A percentile compares a stretch with the other conserved stretches of the same genome.
Evolutionary conservation across 2,888 invertebrate species (phyloP).

Genomic region (Nasonia oneida): DNA sequence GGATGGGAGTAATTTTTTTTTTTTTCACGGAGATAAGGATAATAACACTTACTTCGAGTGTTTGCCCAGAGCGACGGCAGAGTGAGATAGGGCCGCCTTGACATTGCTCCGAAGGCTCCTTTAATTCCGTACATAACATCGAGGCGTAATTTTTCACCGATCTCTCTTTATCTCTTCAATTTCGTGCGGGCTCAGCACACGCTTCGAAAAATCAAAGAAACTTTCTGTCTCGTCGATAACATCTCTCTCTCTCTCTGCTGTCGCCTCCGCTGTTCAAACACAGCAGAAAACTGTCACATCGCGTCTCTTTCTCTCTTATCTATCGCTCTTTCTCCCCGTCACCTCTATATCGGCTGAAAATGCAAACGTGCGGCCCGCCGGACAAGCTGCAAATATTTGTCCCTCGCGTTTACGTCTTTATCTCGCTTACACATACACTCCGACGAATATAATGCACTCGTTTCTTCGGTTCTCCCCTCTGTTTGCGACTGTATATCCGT

Average conservation of each 20-base stretch:
- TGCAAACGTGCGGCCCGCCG: neutral
- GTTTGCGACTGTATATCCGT: neutral
- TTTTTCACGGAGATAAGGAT: too few species aligned
- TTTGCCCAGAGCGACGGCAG: neutral
- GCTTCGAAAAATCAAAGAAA: neutral
- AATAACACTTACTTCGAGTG: neutral
- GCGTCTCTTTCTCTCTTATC: neutral
- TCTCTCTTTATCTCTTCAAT: neutral
- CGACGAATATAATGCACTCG: conserved; percentile 12
- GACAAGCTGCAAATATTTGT: conserved; percentile 50
- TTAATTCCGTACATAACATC: neutral
- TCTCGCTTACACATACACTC: neutral
- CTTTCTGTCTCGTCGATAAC: neutral
- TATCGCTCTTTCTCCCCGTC: neutral
- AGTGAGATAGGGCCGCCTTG: conserved; percentile 26
- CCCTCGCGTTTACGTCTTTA: neutral
- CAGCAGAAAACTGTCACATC: neutral
- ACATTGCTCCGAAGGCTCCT: conserved; percentile 20
- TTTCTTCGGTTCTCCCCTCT: neutral
- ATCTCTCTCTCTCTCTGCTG: too few species aligned
- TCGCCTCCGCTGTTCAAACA: neutral
- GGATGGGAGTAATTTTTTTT: too few species aligned
- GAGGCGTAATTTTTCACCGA: neutral
- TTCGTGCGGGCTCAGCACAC: neutral
- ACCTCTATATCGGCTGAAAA: neutral